These are phyloP conservation scores for Papilio helenus DNA, from an alignment of 1,140 invertebrate genomes.

Conservation along the genomic window DNA sequence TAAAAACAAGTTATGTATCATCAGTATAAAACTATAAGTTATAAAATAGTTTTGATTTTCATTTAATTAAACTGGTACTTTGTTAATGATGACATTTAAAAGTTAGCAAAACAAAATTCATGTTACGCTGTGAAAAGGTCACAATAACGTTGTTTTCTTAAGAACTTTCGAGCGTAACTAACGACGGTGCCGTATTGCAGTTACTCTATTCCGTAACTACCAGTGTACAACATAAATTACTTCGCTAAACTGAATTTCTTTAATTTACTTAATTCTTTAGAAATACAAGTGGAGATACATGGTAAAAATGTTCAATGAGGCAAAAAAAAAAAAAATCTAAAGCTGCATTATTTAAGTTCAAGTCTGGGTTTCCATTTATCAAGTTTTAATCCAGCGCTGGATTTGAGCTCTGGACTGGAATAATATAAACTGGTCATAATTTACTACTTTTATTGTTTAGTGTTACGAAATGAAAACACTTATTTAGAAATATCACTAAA, in stretches of 20 bases:
- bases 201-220: constrained; percentile 9
- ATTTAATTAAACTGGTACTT: not conserved
- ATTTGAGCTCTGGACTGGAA: too few relatives aligned
- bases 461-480: too few relatives aligned
- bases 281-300: not conserved
- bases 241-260: not conserved
- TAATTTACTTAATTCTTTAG: not conserved
- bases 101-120: not conserved
- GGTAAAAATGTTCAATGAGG: not conserved
- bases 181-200: not conserved
- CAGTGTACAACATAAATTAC: constrained; percentile 18
- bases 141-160: not conserved
- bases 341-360: too few relatives aligned
- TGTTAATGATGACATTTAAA: not conserved
- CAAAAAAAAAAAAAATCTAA: too few relatives aligned
- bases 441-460: too few relatives aligned
- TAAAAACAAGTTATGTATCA: too few relatives aligned
- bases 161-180: constrained; percentile 7
- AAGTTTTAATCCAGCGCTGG: too few relatives aligned
- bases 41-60: not conserved
- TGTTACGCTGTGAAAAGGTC: not conserved
- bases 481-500: too few relatives aligned
- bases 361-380: too few relatives aligned
- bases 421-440: too few relatives aligned
- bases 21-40: too few relatives aligned